Evolutionary conservation across 2,888 invertebrate genomes (phyloP), one percentile per base, ranked within the genome.

Genomic region (Lathronympha strigana): DNA sequence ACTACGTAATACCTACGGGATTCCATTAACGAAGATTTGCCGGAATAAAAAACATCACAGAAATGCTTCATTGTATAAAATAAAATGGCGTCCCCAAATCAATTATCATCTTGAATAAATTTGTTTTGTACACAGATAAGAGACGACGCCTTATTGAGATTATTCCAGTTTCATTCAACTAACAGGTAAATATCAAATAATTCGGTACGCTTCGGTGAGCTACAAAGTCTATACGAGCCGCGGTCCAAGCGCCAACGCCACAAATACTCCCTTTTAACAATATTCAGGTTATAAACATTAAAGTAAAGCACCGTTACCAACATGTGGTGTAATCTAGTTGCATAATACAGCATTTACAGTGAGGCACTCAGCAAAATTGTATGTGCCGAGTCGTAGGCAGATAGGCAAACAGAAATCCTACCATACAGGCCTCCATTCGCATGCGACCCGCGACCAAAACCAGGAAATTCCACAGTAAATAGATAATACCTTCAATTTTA

Each of bases 321-420:
- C 50, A 54, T 67, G 61, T 58, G 54, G 49, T 66, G 38, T 54
- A 68, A 40, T 63, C 61, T 58, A 61, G 53, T 15, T 47, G 47
- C 49, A 67, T 57, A 58, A 54, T 63, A 63, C 57, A 66, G 38
- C 61, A 45, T 67, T 64, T 50, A 68, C 57, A 66, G 66, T 55
- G 61, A 67, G 69, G 71, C 77, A 74, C 76, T 76, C 73, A 71
- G 66, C 70, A 62, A 73, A 72, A 74, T 74, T 72, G 70, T 72
- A 68, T 63, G 51, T 57, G 43, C 47, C 19, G 47, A 53, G 45
- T 15, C 33, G 33, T 54, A 57, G 62, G 62, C 62, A 58, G 51
- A 68, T 62, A 66, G 61, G 53, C 40, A 51, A 51, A 57, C 61
- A 53, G 66, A 58, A 49, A 66, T 61, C 31, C 53, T 45, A 47